Evolutionary conservation across 2,888 invertebrate species (phyloP), one percentile per base, ranked within the genome.

Genomic region (Cheiracanthium punctorium): DNA sequence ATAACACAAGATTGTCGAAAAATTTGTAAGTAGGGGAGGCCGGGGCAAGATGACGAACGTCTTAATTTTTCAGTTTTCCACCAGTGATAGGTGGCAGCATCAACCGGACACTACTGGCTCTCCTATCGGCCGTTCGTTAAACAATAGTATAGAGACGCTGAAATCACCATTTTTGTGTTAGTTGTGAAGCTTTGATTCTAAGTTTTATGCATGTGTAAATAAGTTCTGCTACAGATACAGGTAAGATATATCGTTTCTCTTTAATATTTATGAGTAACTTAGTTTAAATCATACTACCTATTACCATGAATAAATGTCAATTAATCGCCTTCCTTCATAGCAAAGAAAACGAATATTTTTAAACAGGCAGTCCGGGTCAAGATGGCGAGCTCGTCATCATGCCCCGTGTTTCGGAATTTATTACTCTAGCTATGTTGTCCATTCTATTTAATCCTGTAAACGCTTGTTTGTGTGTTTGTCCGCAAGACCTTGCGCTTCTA

Each of bases 211-310:
- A 52, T n/a, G 52, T 52, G 52, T 52, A 52, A 52, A 52, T 52
- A 52, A 52, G 52, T 17, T 52, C 20, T 52, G 52, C 52, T 52
- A 52, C 52, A 52, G 52, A 52, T 52, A 52, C 52, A 52, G 52
- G 52, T 52, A 52, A 52, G 52, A 52, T 52, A 52, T 52, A 52
- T 20, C 52, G 52, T 52, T 52, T 52, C 52, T 52, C 52, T 52
- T 52, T 52, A 52, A 52, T 52, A 52, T 52, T 52, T 52, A 52
- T 52, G 52, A 5, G 52, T 52, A 52, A 52, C 8, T 52, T 52
- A 52, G 17, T 52, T 52, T 52, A 52, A 37, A 37, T n/a, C n/a
- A n/a, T 37, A 37, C 37, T 37, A 37, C 37, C 37, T 37, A 37
- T 37, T 37, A 37, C 37, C 37, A 37, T 37, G 37, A 37, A 37